Conservation (phyloP, 2,888 invertebrate genomes). For the Hydraecia micacea region DNA sequence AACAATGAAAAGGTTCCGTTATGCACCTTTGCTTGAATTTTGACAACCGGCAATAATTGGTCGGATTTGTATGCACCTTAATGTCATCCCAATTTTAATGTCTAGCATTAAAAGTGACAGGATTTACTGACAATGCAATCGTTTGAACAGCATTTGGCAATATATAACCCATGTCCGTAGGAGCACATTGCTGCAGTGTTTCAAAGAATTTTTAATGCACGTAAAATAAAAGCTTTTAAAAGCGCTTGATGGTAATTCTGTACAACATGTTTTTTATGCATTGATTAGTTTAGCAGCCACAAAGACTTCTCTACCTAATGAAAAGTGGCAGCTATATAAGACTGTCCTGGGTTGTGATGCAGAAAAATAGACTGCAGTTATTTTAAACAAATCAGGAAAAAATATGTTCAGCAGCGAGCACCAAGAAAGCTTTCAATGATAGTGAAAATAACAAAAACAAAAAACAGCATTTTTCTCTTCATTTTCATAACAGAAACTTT, state of each 20-base stretch:
- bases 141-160: background rate
- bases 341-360: too few species aligned
- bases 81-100: slow-evolving; percentile 1
- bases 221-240: background rate
- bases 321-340: background rate
- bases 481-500: background rate
- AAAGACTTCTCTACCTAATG: background rate
- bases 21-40: slow-evolving; percentile 9
- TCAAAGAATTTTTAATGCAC: background rate
- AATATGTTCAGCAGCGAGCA: background rate
- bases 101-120: background rate
- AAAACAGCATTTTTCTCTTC: background rate
- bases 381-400: background rate
- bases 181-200: background rate
- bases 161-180: background rate
- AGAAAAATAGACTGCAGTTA: background rate
- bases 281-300: background rate
- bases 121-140: background rate
- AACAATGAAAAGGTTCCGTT: slow-evolving; percentile 7
- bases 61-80: background rate
- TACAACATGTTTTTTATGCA: background rate
- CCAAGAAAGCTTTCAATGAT: background rate
- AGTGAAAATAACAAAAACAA: slow-evolving; percentile 3
- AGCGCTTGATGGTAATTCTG: too few species aligned
- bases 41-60: slow-evolving; percentile 15